Evolutionary conservation across 2,113 vertebrate species (phyloP).

Genomic region (Falcunculus frontatus): DNA sequence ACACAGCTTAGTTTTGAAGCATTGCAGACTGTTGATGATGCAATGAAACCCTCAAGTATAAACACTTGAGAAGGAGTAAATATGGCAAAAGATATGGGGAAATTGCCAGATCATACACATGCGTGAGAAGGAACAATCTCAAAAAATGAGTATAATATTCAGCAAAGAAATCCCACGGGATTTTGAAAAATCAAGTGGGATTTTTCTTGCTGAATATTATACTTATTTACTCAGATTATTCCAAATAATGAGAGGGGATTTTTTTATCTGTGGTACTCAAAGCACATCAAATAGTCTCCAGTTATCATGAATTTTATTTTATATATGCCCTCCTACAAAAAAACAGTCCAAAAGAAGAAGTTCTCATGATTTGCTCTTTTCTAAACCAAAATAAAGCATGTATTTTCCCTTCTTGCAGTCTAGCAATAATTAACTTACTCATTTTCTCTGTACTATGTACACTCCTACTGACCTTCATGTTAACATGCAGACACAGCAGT

Average conservation of each 20-base stretch:
- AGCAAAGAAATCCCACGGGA: background rate
- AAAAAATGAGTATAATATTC: background rate
- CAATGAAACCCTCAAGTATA: background rate
- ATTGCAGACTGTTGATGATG: background rate
- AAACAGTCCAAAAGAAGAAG: background rate
- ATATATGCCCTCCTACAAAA: background rate
- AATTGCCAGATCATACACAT: background rate
- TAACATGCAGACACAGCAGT: constrained; percentile 25
- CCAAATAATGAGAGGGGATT: background rate
- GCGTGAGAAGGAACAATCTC: background rate
- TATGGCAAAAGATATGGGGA: background rate
- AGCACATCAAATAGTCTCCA: background rate
- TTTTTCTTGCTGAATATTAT: background rate
- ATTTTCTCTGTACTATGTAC: constrained; percentile 59
- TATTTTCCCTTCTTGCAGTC: constrained; percentile 5
- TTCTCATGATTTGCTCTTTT: background rate
- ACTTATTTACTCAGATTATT: background rate
- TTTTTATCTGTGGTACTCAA: background rate
- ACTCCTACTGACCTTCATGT: constrained; percentile 46
- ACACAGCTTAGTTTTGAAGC: background rate
- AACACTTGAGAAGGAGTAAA: background rate
- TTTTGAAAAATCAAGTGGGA: background rate
- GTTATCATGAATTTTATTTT: background rate
- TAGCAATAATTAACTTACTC: constrained; percentile 62
- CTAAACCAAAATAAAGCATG: background rate